Evolutionary conservation across 2,888 invertebrate species (phyloP), one percentile per base, ranked within the genome.

Genomic region (Acheta domesticus): DNA sequence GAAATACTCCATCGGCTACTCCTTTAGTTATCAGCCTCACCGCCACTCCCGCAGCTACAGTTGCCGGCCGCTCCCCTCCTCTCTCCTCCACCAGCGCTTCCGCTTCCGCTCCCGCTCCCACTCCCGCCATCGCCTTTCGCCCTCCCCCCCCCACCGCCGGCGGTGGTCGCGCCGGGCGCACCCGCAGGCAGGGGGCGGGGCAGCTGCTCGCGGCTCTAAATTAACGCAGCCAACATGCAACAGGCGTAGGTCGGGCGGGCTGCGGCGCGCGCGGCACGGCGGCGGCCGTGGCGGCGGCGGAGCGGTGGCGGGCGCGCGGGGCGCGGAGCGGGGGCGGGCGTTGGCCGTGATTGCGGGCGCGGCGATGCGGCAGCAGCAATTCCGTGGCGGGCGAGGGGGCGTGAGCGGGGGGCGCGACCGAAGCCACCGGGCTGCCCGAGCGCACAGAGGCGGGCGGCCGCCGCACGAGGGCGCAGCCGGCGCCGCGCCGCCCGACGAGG

Each of bases 141-240:
- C 62, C 3, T 12, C 16, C 12, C 16, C 62, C 1, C 62, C 62
- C 62, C 62, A 0, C 62, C 62, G 1, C 62, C 14, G 62, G 1
- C 62, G 62, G 62, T 1, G 62, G 62, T 1, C 62, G 11, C 16
- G 14, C 62, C 14, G 36, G 1, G 36, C 36, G 36, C 5, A 0
- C 36, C 36, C 36, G 36, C 36, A 36, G 36, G 5, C 36, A 4
- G 36, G 36, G 36, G 36, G 36, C 3, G 36, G 36, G 36, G n/a
- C 62, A n/a, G 62, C 62, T 19, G n/a, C 62, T 62, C 62, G 5
- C 62, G 36, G 5, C 62, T 62, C 62, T 62, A 62, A 62, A 62
- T 62, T 62, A 62, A 62, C 62, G 62, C 62, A 62, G 62, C 62
- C 36, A 62, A n/a, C 12, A 62, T 62, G 62, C 62, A 62, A 62